Base-by-base conservation (phyloP, 2,113 vertebrate genomes). In the Thermophis baileyi region DNA sequence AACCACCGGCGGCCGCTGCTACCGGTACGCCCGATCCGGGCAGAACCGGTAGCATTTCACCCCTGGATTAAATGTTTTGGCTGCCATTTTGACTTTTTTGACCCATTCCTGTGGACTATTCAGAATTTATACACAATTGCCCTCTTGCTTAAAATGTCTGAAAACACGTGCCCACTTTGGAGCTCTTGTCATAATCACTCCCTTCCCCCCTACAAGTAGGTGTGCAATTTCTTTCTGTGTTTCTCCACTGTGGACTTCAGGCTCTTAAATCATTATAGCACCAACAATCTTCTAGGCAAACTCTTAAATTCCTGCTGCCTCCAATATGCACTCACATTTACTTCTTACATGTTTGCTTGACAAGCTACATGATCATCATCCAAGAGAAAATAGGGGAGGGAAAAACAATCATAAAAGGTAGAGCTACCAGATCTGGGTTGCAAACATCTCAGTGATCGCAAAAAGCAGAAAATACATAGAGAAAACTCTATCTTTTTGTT, bases 341-440 rank as follows among this genome's bases (percentile, higher is more conserved):
- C 94, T 96, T 93, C 93, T 92, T 91, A n/a, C 60, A 93, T 57
- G 30, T 90, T 89, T 5, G 1, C 95, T 90, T 95, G 94, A 96
- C 94, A 95, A 94, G 60, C 92, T 96, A 95, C 86, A 87, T 74
- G 95, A 96, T 94, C 95, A 91, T 92, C 93, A 96, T 95, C 95
- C 94, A 89, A 96, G 93, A 47, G 46, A 63, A 90, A 90, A 90
- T 1, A 49, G 44, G 22, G 3, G 16, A 54, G 53, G 88, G 22
- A 88, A 94, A 94, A 97, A 95, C 95, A 96, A 96, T 97, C 97
- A 92, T 35, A 89, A 57, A 81, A 44, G 74, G 35, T 9, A 81
- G 74, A 81, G 20, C 35, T 81, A 81, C 35, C 74, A 81, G 35
- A 81, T 40, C 18, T 40, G 35, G 18, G 35, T 44, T 44, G 74